These are phyloP conservation scores for Patiria miniata DNA, from an alignment of 35 echinoderm and acorn worm genomes.

Conservation along the genomic window DNA sequence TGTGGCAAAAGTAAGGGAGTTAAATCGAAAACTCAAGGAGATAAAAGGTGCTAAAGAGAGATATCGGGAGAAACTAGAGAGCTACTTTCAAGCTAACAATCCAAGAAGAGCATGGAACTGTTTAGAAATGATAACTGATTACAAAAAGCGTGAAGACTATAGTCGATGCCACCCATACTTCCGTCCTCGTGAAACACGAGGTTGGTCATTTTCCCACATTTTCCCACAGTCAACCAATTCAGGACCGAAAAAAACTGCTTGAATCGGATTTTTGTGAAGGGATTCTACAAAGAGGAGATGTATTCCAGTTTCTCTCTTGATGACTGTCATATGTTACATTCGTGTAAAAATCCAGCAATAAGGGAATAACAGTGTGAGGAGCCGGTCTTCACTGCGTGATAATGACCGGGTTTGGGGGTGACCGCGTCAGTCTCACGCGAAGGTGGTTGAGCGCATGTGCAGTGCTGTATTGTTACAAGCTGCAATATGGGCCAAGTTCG, in stretches of 20 bases:
- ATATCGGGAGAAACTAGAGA: conserved; percentile 26
- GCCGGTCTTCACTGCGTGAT: too few species aligned
- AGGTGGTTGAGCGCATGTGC: too few species aligned
- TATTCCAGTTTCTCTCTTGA: background rate
- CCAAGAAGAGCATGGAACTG: conserved; percentile 13
- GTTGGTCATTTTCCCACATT: too few species aligned
- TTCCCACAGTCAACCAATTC: background rate
- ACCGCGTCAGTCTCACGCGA: too few species aligned
- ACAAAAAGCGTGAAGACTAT: conserved; percentile 33
- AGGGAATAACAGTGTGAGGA: too few species aligned
- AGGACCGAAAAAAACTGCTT: background rate
- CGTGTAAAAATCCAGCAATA: background rate
- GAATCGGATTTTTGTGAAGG: background rate
- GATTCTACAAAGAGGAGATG: background rate
- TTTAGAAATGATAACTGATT: conserved; percentile 41
- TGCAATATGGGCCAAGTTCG: too few species aligned
- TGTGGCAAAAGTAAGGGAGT: background rate
- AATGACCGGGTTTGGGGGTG: too few species aligned
- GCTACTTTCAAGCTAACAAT: conserved; percentile 5
- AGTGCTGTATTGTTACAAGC: too few species aligned
- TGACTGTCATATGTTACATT: background rate
- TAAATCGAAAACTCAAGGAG: conserved; percentile 24
- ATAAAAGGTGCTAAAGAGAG: conserved; percentile 26
- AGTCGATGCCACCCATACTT: too few species aligned
- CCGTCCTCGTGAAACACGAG: background rate